Evolutionary conservation across 64 coral and sea anemone species (phyloP), one percentile per base, ranked within the genome.

Genomic region (Stichodactyla mertensii): DNA sequence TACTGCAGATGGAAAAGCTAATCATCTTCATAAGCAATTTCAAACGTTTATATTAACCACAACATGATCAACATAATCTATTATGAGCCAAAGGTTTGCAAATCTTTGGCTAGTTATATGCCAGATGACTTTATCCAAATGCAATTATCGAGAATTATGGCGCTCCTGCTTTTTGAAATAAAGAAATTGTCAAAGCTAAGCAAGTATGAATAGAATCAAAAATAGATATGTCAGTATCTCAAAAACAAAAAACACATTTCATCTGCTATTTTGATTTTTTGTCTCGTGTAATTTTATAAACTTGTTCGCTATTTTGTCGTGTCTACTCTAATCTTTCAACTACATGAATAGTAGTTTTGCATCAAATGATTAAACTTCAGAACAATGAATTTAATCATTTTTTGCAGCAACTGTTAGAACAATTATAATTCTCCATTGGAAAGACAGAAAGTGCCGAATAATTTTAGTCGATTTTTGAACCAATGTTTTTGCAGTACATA

Each of bases 1-100:
- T 74, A 20, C 69, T 74, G 69, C 26, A 74, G 69, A 74, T 74
- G 69, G 69, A 74, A 74, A 74, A 74, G 27, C 69, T 31, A 74
- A 74, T 74, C 69, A 74, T 74, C 69, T 74, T 74, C 23, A 74
- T 27, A 31, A 74, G 36, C n/a, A 10, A 74, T 27, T 74, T 31
- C 11, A 74, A 26, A 69, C 19, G 64, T 15, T 61, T 22, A 66
- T 66, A 66, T 66, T 66, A 66, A 66, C 62, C 62, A 66, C 62
- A 66, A 66, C 62, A 6, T n/a, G 18, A 23, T 74, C 22, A 74
- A 31, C 69, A 74, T 74, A 23, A 74, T 74, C 69, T 74, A 74
- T 74, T 74, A 74, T 74, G 24, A 8, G 9, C 12, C 69, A 74
- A 31, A 10, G 22, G 24, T 74, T 74, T 74, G 22, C 22, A 74